Base-by-base conservation (phyloP, 23 tunicate species). In the Clavelina lepadiformis region DNA sequence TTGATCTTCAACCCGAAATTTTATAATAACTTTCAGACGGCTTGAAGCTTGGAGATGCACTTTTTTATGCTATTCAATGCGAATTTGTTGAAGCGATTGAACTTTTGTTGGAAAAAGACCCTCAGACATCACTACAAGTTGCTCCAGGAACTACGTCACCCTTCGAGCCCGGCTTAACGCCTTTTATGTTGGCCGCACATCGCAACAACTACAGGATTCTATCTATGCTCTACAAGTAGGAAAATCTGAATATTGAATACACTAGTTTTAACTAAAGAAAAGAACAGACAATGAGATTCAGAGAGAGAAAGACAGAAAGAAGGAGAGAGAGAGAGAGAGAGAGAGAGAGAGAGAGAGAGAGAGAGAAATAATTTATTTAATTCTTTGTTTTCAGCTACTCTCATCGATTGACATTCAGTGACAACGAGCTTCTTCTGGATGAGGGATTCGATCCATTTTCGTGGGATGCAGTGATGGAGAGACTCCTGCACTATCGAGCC, bases 111-210 rank as follows among this genome's bases (percentile, higher is more conserved):
- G 97, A 89, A 31, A 89, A 89, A 75, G 97, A 89, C 65, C 82
- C 97, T 2, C 97, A 89, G 63, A 89, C 97, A 7, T 53, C 83
- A 49, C 53, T 89, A 5, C 84, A 81, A 69, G 65, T 89, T 31
- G 70, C 26, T 6, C 97, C 89, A 6, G 97, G 97, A 5, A 89
- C 97, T 22, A 89, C 97, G 28, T 89, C 97, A n/a, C 97, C 97
- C 0, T 89, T 89, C 58, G 97, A 89, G 65, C 97, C 97, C 3
- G 97, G 97, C 1, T 65, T 89, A 5, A 89, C 97, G 3, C 97
- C 97, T 20, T 81, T 89, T 49, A 89, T 76, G 91, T 46, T 81
- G 54, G 83, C 97, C 21, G 88, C 97, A 6, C 87, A 81, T 38
- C 81, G 75, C 50, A 89, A 81, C 66, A 89, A 89, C 70, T 89